These are phyloP conservation scores for Hippasteria phrygiana DNA, from an alignment of 53 echinoderm and acorn worm genomes.

Conservation along the genomic window DNA sequence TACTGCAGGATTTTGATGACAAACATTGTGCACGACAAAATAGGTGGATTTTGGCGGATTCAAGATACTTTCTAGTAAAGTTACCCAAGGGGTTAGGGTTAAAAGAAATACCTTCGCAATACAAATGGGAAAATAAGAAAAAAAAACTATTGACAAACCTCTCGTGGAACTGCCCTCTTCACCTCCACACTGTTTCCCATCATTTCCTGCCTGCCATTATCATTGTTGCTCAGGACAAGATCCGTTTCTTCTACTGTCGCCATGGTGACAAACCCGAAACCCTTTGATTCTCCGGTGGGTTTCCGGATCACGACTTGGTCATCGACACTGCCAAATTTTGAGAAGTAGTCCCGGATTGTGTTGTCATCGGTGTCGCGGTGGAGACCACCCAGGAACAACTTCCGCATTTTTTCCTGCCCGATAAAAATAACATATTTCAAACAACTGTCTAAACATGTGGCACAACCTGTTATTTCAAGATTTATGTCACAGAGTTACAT, in stretches of 20 bases:
- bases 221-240: background rate
- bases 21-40: too few relatives aligned
- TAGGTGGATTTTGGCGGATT: too few relatives aligned
- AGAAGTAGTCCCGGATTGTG: constrained; percentile 32
- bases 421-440: background rate
- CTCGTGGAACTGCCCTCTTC: constrained; percentile 47
- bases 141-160: background rate
- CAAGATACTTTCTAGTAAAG: too few relatives aligned
- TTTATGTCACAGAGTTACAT: too few relatives aligned
- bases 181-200: constrained; percentile 50
- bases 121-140: background rate
- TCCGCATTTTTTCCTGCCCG: constrained; percentile 50
- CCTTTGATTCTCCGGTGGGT: constrained; percentile 39
- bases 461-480: too few relatives aligned
- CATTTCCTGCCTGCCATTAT: constrained; percentile 1
- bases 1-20: too few relatives aligned
- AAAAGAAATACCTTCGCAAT: too few relatives aligned
- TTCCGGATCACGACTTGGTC: constrained; percentile 52
- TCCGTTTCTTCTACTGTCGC: constrained; percentile 29
- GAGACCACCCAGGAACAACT: constrained; percentile 59
- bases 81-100: too few relatives aligned
- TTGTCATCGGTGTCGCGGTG: constrained; percentile 50
- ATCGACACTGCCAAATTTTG: constrained; percentile 38
- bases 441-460: too few relatives aligned
- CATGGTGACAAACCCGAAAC: constrained; percentile 59